These are phyloP conservation scores for Sebastolobus alascanus DNA, from an alignment of 2,797 vertebrate genomes.

Conservation along the genomic window DNA sequence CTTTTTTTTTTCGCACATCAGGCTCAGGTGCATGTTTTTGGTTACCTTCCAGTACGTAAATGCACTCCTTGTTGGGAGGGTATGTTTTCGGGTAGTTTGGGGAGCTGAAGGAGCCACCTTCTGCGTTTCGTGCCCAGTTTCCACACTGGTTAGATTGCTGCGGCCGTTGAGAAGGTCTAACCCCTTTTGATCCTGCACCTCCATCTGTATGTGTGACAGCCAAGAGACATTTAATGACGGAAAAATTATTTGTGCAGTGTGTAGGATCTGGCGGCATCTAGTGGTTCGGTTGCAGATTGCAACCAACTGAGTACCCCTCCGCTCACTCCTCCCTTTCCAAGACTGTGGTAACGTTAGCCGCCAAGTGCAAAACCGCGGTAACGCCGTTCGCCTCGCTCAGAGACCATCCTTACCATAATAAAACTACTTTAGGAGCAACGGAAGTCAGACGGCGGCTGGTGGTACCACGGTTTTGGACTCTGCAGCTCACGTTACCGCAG, in stretches of 20 bases:
- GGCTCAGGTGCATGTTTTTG: not conserved
- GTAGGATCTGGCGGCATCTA: too few species aligned
- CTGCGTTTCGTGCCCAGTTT: constrained; percentile 90
- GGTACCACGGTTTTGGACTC: too few species aligned
- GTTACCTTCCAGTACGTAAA: constrained; percentile 96
- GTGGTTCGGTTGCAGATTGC: too few species aligned
- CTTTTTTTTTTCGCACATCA: not conserved
- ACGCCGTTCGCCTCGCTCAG: too few species aligned
- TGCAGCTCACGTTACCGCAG: too few species aligned
- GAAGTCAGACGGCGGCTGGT: too few species aligned
- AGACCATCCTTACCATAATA: too few species aligned
- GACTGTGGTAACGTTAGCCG: too few species aligned
- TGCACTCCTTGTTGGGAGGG: constrained; percentile 95
- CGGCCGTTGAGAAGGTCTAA: constrained; percentile 42
- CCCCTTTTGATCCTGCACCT: constrained; percentile 49
- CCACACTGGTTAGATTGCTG: constrained; percentile 88
- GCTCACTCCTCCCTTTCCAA: too few species aligned
- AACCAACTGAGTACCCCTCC: too few species aligned
- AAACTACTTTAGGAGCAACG: too few species aligned
- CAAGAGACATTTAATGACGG: not conserved
- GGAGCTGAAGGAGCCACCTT: constrained; percentile 95
- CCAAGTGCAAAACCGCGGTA: too few species aligned
- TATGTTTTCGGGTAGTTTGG: constrained; percentile 94
- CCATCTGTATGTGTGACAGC: constrained; percentile 53
- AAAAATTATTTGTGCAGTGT: not conserved